Conservation (phyloP, 1,140 invertebrate species). For the Kradibia gibbosae region DNA sequence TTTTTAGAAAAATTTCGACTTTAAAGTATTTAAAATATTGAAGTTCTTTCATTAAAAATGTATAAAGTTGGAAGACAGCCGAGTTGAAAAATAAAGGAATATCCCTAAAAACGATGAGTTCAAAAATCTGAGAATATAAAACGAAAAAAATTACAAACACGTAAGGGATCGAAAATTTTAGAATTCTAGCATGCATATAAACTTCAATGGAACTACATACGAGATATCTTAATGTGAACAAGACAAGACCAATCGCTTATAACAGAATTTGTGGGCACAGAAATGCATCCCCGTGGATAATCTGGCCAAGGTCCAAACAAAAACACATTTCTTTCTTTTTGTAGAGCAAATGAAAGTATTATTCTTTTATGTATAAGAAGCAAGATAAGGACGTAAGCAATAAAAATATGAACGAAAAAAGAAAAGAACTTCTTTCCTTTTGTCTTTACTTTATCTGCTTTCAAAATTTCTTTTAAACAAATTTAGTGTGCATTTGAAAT, state of each 20-base stretch:
- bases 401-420: conserved; percentile 35
- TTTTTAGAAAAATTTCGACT: too few species aligned
- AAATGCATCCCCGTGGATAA: conserved; percentile 71
- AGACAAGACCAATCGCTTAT: conserved; percentile 70
- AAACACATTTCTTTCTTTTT: conserved; percentile 66
- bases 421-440: too few species aligned
- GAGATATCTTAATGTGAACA: conserved; percentile 27
- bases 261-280: conserved; percentile 45
- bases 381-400: conserved; percentile 19
- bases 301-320: conserved; percentile 68
- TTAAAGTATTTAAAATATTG: too few species aligned
- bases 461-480: conserved; percentile 29
- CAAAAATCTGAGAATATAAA: not conserved
- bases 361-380: conserved; percentile 27
- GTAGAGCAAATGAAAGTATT: conserved; percentile 34
- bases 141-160: not conserved
- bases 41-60: not conserved
- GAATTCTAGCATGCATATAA: not conserved
- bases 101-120: not conserved
- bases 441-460: not conserved
- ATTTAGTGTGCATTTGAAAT: conserved; percentile 60
- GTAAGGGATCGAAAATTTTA: not conserved
- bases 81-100: not conserved
- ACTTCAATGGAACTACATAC: not conserved
- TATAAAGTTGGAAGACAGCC: not conserved